Evolutionary conservation across 2,113 vertebrate species (phyloP).

Genomic region (Entomyzon cyanotis): DNA sequence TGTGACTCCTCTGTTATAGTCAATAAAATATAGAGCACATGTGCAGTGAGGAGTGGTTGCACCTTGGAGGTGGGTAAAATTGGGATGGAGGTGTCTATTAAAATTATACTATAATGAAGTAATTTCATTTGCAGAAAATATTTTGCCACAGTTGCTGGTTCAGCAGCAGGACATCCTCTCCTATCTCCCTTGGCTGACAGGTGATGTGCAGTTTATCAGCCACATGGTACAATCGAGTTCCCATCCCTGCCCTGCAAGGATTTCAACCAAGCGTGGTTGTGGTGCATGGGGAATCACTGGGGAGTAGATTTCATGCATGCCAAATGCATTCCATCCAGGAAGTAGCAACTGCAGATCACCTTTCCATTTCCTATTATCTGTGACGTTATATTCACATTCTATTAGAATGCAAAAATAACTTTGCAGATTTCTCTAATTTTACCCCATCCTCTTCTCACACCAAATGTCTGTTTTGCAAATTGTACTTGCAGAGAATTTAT

Average conservation of each 20-base stretch:
- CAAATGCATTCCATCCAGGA: not conserved
- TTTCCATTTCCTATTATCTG: not conserved
- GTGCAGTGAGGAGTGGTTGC: not conserved
- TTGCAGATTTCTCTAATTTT: not conserved
- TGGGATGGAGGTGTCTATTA: not conserved
- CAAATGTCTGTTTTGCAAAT: not conserved
- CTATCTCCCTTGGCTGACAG: not conserved
- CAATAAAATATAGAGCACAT: not conserved
- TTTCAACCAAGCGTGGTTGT: not conserved
- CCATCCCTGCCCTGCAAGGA: not conserved
- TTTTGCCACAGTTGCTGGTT: not conserved
- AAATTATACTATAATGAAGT: not conserved
- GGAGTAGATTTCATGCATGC: not conserved
- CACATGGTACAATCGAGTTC: not conserved
- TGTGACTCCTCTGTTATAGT: not conserved
- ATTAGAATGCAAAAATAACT: not conserved
- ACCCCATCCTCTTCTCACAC: not conserved
- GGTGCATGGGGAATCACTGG: not conserved
- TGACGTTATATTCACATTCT: not conserved
- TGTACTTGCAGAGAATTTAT: not conserved
- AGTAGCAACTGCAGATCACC: not conserved
- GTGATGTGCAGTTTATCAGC: not conserved
- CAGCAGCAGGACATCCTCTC: not conserved
- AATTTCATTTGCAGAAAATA: not conserved
- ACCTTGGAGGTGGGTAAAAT: accelerated